phyloP scores from a whole-genome alignment of 2,888 invertebrate genomes.

The Netelia virgata region DNA sequence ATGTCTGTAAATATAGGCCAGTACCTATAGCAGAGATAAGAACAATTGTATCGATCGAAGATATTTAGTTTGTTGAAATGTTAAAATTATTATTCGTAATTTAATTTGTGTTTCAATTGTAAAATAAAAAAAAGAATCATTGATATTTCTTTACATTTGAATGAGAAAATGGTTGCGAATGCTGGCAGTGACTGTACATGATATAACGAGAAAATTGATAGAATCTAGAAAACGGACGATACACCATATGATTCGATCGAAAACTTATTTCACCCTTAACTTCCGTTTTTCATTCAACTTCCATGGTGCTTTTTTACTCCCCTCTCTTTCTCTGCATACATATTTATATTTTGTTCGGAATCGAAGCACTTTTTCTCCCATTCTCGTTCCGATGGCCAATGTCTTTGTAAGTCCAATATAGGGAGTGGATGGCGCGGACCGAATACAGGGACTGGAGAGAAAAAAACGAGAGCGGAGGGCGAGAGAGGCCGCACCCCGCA shows the following conservation, averaged over 20 bases:
- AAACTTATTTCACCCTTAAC: constrained; percentile 63
- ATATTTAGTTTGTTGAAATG: no score
- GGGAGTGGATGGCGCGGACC: constrained; percentile 63
- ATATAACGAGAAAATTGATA: neutral
- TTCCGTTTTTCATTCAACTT: constrained; percentile 59
- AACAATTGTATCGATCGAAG: neutral
- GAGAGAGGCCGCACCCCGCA: constrained; percentile 66
- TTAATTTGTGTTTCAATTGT: no score
- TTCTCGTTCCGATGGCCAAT: constrained; percentile 50
- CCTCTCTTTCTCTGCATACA: constrained; percentile 27
- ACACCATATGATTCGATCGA: constrained; percentile 52
- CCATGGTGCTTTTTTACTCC: constrained; percentile 44
- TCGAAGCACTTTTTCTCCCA: constrained; percentile 58
- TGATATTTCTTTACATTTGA: no score
- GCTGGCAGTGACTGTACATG: no score
- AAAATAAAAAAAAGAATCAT: no score
- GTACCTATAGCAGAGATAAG: neutral
- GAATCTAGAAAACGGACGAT: neutral
- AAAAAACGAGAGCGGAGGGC: constrained; percentile 47
- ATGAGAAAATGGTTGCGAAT: no score
- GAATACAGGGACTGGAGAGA: constrained; percentile 20
- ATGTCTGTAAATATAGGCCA: neutral
- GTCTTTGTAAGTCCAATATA: constrained; percentile 70
- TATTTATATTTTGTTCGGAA: constrained; percentile 44
- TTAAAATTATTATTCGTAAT: no score